Evolutionary conservation across 1,140 invertebrate genomes (phyloP), one percentile per base, ranked within the genome.

Genomic region (Orchestia grillus): DNA sequence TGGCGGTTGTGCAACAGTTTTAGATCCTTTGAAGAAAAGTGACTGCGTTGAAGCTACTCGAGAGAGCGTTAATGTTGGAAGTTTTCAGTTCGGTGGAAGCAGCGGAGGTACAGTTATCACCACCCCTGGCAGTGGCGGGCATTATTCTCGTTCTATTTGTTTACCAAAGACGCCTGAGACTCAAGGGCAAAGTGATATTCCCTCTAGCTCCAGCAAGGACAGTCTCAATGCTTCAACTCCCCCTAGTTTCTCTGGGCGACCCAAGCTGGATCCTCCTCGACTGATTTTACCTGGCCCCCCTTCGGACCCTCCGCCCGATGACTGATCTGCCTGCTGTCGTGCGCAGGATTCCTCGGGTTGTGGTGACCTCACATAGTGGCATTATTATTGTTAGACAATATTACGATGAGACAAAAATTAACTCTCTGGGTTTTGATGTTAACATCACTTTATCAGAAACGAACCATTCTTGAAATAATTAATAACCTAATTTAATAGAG

Each of bases 81-180:
- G 44, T n/a, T 94, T 45, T 40, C 92, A 94, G 44, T 94, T 94
- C 44, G 92, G 92, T 19, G 92, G 92, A 15, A 94, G 43, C 92
- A 94, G 92, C 44, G 92, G 92, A 42, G 92, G 92, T 94, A 94
- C 92, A 44, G 92, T 94, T 40, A 94, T 94, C 44, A 94, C 92
- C 41, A 94, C 92, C 16, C 92, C 92, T 40, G 44, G 92, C 3
- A 43, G 41, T 91, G 44, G 41, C 15, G 88, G 88, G 41, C 62
- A 77, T 77, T 77, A 77, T 77, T 77, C 62, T 77, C 62, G 62
- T 77, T 77, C 62, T 77, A 77, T 77, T 77, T 23, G 15, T 77
- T 77, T 28, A 77, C 62, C 62, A 77, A 77, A 77, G 62, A 77
- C 62, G 62, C 28, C 62, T 36, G 62, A 77, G 62, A 77, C 62